Base-by-base conservation (phyloP, 2,113 vertebrate species). In the Columbina picui region DNA sequence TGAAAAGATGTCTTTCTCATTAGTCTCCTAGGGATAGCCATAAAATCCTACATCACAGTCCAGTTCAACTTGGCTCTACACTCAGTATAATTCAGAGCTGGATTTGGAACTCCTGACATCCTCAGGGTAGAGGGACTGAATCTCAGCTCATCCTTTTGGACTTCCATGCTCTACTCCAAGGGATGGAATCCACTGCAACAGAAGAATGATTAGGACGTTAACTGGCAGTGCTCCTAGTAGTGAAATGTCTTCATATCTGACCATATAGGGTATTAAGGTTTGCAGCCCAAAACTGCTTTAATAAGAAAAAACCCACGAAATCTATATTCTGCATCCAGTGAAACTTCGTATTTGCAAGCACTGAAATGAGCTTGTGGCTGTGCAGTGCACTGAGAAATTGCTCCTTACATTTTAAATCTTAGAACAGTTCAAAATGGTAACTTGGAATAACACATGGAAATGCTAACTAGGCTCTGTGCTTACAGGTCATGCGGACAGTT, bases 241-340 rank as follows among this genome's bases (percentile, higher is more conserved):
- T 87, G 94, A 91, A 91, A 86, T 93, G 87, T 92, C 87, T 91
- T 96, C 87, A 96, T 96, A 90, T 95, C 92, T 96, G 91, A 95
- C 95, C 95, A 97, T 93, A 74, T 94, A 96, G 84, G 96, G 94
- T 69, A 69, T 36, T 88, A 57, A 90, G 67, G 30, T 57, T 17
- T 2, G 52, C 87, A 86, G 75, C 30, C 59, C 50, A 38, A 21
- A 83, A 47, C 19, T 1, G 49, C 69, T 96, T 96, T 73, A 36
- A 23, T 12, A 81, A 89, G 71, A 74, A 94, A 94, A 69, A 63
- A 90, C 27, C 7, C 75, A 80, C 2, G 3, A 90, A 93, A 88
- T 88, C 67, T 57, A 6, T n/a, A 78, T 61, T 86, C 90, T 65
- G 43, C 32, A 59, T 25, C n/a, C 32, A 43, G 39, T 49, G 52